A percentile compares a stretch with the other conserved stretches of the same genome.
phyloP scores from a whole-genome alignment of 2,888 invertebrate species.

The Xestia sexstrigata region DNA sequence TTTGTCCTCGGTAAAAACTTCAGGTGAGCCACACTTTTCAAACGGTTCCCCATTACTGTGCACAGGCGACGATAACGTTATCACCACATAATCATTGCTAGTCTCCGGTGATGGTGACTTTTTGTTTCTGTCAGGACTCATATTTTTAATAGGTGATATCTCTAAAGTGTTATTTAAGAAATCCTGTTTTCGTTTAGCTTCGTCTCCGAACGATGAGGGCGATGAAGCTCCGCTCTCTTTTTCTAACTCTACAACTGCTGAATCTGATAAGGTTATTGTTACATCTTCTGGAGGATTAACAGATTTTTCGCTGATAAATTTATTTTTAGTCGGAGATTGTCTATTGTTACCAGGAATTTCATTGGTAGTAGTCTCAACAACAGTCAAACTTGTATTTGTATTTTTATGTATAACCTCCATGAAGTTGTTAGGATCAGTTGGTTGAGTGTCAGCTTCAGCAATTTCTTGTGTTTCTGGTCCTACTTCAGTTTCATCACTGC shows the following conservation, averaged over 20 bases:
- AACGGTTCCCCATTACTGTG: constrained; percentile 84
- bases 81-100: constrained; percentile 82
- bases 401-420: constrained; percentile 44
- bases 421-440: constrained; percentile 70
- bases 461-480: constrained; percentile 78
- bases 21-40: constrained; percentile 83
- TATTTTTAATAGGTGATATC: constrained; percentile 91
- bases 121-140: constrained; percentile 81
- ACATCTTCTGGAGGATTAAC: constrained; percentile 62
- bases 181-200: constrained; percentile 86
- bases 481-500: constrained; percentile 67
- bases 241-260: constrained; percentile 58
- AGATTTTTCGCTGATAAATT: constrained; percentile 31
- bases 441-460: constrained; percentile 84
- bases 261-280: constrained; percentile 68
- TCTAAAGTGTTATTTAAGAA: constrained; percentile 90
- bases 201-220: constrained; percentile 78
- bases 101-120: constrained; percentile 81
- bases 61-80: constrained; percentile 83
- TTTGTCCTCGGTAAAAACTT: constrained; percentile 88
- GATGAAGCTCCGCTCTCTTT: constrained; percentile 78
- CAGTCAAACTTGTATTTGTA: constrained; percentile 24
- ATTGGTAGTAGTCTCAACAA: constrained; percentile 11
- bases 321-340: constrained; percentile 22
- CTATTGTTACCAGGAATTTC: constrained; percentile 22